Base-by-base conservation (phyloP, 2,888 invertebrate genomes). In the Unio pictorum region DNA sequence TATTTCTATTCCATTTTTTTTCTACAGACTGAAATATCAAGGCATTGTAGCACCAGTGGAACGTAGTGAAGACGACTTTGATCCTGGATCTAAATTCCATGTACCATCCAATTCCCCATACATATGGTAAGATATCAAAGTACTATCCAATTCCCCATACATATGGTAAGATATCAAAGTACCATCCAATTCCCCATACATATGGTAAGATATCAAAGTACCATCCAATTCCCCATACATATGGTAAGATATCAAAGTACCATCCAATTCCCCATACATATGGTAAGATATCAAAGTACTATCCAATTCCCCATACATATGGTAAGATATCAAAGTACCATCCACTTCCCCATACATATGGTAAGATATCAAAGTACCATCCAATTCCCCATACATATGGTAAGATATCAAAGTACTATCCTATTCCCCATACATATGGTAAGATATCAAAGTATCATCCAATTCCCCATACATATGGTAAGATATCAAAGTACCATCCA, bases 21-120 rank as follows among this genome's bases (percentile, higher is more conserved):
- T 18, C 56, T 68, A 17, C 73, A 89, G 89, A 67, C 80, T 87
- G 65, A 68, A 87, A 61, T 85, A 86, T 61, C 89, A 89, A 75
- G 89, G 89, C 1, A 28, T 90, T 0, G 74, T 81, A 15, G 72
- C 88, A 0, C 89, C 89, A 8, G 83, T 87, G 1, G 66, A 66
- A 1, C 70, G 89, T 64, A 80, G 82, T 55, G 84, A 83, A 58
- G 61, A 74, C 0, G 85, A 87, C 63, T 88, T 88, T 73, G 88
- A 88, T 64, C 85, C 87, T 0, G 88, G 86, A 4, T 81, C 88
- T 15, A 88, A 88, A 63, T 87, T 80, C 69, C 88, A 88, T 73
- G 80, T 88, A 55, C 79, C 82, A 15, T 71, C 82, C 11, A 84
- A 83, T 45, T 70, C 82, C 3, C 85, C 86, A 3, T 87, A 85